These are phyloP conservation scores for Trileptium ribeirensis DNA, from an alignment of 2,888 invertebrate genomes.

Conservation along the genomic window DNA sequence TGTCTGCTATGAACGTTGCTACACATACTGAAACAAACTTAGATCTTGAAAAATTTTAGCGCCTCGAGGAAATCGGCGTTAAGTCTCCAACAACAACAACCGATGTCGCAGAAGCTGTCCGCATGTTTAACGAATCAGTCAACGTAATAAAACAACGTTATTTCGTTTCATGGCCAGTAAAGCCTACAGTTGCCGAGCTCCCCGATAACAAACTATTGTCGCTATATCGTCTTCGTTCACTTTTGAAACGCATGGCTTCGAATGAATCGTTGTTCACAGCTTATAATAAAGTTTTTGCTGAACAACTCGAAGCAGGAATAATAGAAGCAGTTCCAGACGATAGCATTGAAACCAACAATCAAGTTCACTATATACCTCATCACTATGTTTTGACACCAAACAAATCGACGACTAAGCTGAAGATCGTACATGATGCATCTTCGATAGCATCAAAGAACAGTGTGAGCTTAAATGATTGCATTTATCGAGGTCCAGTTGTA, in stretches of 20 bases:
- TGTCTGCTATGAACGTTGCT: not conserved
- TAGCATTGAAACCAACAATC: not conserved
- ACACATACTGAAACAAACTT: not conserved
- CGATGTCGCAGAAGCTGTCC: not conserved
- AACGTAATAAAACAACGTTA: not conserved
- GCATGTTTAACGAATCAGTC: not conserved
- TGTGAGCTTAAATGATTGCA: constrained; percentile 31
- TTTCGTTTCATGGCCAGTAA: not conserved
- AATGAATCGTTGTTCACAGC: constrained; percentile 11
- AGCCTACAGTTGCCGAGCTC: not conserved
- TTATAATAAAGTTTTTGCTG: constrained; percentile 21
- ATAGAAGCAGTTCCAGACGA: constrained; percentile 21
- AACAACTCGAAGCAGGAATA: constrained; percentile 20
- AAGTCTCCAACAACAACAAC: not conserved
- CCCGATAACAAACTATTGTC: not conserved
- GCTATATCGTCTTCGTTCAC: not conserved
- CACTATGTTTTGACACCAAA: constrained; percentile 29
- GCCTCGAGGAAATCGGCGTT: not conserved
- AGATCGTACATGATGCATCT: constrained; percentile 39
- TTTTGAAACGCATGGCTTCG: not conserved
- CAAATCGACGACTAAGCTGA: constrained; percentile 34
- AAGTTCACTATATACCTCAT: constrained; percentile 33
- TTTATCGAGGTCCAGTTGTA: constrained; percentile 30
- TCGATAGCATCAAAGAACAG: constrained; percentile 17
- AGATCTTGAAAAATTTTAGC: not conserved